A percentile compares a stretch with the other conserved stretches of the same genome.
These are phyloP conservation scores for Adelosebastes latens DNA, from an alignment of 2,797 vertebrate species.

Conservation along the genomic window DNA sequence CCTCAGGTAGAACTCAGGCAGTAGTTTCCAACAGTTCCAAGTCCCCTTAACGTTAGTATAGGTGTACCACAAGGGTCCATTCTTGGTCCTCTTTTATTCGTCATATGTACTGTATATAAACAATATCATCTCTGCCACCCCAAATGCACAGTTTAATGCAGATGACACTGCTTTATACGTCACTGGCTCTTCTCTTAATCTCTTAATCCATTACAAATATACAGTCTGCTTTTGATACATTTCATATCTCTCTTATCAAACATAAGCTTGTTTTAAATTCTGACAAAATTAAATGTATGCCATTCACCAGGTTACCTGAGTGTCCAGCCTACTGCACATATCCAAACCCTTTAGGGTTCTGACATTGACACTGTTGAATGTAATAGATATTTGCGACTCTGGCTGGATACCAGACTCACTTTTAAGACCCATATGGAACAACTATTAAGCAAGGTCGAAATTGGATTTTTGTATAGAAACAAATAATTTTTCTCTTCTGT, in stretches of 20 bases:
- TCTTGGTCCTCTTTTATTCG: neutral
- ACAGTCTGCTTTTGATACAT: neutral
- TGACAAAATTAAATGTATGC: too few species aligned
- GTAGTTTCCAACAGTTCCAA: neutral
- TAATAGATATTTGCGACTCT: too few species aligned
- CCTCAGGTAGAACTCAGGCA: neutral
- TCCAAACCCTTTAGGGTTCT: too few species aligned
- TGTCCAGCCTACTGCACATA: too few species aligned
- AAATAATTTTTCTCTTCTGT: too few species aligned
- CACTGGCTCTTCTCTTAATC: neutral
- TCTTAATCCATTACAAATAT: neutral
- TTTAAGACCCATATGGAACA: too few species aligned
- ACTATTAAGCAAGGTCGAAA: too few species aligned
- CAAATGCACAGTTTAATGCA: neutral
- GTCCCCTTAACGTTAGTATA: neutral
- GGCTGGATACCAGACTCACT: too few species aligned
- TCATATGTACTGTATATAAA: too few species aligned
- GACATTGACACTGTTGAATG: too few species aligned
- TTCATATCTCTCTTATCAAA: neutral
- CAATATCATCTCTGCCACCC: neutral
- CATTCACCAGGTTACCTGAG: too few species aligned
- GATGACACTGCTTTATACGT: neutral
- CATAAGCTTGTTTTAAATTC: neutral
- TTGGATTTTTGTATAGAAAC: too few species aligned
- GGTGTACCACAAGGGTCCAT: neutral